These are phyloP conservation scores for Clivina fossor DNA, from an alignment of 2,888 invertebrate species.

Conservation along the genomic window DNA sequence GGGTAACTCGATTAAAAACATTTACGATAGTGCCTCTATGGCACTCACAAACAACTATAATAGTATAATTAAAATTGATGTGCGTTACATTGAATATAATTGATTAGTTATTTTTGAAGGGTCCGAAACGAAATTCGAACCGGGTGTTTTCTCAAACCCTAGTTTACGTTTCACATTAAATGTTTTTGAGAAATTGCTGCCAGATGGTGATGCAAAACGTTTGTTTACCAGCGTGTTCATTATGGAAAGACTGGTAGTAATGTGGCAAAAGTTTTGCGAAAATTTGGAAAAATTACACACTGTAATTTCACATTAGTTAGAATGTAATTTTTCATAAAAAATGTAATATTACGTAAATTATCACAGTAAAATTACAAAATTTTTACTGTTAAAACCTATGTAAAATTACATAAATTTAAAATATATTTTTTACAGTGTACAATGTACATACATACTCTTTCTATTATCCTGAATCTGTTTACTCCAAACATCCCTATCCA, in stretches of 20 bases:
- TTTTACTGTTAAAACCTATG: too few species aligned
- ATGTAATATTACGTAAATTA: too few species aligned
- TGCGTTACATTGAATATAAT: constrained; percentile 28
- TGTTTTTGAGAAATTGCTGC: neutral
- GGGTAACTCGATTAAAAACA: too few species aligned
- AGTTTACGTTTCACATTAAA: too few species aligned
- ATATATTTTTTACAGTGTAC: too few species aligned
- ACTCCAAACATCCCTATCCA: too few species aligned
- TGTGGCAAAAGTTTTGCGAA: neutral
- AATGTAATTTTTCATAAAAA: too few species aligned
- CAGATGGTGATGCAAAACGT: constrained; percentile 24
- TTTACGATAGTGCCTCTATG: neutral
- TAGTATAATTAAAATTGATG: constrained; percentile 22
- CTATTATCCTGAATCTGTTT: neutral
- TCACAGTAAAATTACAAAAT: too few species aligned
- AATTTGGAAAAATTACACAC: neutral
- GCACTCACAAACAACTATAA: neutral
- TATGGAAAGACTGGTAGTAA: constrained; percentile 7
- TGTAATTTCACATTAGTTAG: too few species aligned
- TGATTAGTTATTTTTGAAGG: constrained; percentile 17
- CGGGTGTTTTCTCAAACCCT: constrained; percentile 8
- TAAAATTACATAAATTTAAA: too few species aligned
- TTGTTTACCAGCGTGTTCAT: constrained; percentile 28
- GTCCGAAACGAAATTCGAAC: neutral
- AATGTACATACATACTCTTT: neutral